Conservation (phyloP, 2,113 vertebrate genomes). For the Aegypius monachus region DNA sequence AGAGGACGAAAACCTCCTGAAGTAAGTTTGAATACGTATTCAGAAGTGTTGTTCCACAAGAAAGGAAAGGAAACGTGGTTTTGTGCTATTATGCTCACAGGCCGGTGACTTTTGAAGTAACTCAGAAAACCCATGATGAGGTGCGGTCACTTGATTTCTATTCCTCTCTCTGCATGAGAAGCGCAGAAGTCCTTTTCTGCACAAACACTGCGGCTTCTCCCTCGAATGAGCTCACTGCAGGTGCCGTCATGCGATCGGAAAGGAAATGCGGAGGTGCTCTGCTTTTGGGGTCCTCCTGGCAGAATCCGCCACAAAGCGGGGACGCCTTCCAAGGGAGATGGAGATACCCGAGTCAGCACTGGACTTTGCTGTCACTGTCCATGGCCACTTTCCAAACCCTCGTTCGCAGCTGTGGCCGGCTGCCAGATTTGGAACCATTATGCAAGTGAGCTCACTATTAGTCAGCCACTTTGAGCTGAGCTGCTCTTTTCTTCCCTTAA, state of each 20-base stretch:
- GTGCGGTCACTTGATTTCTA: not conserved
- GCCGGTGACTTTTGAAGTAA: not conserved
- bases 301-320: not conserved
- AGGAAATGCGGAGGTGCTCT: not conserved
- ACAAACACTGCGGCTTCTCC: not conserved
- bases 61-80: not conserved
- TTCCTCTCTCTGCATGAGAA: not conserved
- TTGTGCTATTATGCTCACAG: not conserved
- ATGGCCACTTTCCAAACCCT: not conserved
- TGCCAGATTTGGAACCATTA: not conserved
- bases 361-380: not conserved
- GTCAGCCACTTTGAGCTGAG: not conserved
- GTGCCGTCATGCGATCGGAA: rapidly evolving
- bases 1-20: not conserved
- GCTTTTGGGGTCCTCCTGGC: not conserved
- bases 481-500: not conserved
- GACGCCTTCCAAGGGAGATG: not conserved
- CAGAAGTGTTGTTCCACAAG: not conserved
- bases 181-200: not conserved
- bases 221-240: not conserved
- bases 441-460: not conserved
- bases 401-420: not conserved
- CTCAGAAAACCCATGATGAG: not conserved
- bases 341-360: not conserved
- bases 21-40: not conserved